Percentiles rank a stretch among this genome's conserved stretches.
These are phyloP conservation scores for Hippocampus guttulatus DNA, from an alignment of 2,113 vertebrate species.

Conservation along the genomic window DNA sequence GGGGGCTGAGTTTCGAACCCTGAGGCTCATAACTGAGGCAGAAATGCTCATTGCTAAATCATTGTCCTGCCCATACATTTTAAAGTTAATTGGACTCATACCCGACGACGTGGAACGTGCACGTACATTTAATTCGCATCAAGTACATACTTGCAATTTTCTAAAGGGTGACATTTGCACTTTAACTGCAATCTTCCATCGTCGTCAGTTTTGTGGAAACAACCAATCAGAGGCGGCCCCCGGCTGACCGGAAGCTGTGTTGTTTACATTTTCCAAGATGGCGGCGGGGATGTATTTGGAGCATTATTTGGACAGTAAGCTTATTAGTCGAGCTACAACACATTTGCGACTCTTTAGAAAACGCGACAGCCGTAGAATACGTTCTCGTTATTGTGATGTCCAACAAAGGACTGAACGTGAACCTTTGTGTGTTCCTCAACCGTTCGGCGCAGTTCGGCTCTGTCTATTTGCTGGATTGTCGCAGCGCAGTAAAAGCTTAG, in stretches of 20 bases:
- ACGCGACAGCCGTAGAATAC: accelerated
- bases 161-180: neutral
- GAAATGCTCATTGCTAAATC: too few species aligned
- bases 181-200: neutral
- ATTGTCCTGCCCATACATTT: too few species aligned
- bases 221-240: conserved; percentile 33
- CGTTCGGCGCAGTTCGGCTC: conserved; percentile 25
- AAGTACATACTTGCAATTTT: neutral
- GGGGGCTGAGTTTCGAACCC: too few species aligned
- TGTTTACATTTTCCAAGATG: conserved; percentile 76
- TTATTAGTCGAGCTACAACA: neutral
- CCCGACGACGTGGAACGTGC: too few species aligned
- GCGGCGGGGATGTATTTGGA: conserved; percentile 79
- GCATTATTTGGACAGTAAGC: conserved; percentile 79
- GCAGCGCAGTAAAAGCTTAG: neutral
- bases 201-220: neutral
- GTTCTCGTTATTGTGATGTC: neutral
- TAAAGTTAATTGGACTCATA: too few species aligned
- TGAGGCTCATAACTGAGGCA: too few species aligned
- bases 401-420: accelerated
- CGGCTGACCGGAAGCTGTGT: conserved; percentile 61
- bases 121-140: neutral
- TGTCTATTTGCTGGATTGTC: conserved; percentile 56
- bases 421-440: neutral
- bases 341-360: accelerated